Conservation (phyloP, 2,797 vertebrate genomes). For the Eulemur albifrons region DNA sequence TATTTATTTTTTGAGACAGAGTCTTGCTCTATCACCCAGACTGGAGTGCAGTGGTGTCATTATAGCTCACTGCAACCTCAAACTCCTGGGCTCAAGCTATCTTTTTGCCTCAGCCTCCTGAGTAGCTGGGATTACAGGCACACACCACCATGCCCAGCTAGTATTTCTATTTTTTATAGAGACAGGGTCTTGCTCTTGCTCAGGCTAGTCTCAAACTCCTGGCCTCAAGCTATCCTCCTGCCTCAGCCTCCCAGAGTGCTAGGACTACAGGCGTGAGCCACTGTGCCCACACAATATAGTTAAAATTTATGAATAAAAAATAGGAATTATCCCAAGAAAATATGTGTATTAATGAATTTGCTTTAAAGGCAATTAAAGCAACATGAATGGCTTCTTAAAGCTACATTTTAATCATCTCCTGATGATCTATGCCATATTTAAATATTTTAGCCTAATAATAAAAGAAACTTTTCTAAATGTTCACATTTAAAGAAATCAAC, state of each 20-base stretch:
- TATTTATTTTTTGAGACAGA: not conserved
- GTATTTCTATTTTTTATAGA: not conserved
- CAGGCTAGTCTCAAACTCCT: not conserved
- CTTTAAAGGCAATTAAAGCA: constrained; percentile 27
- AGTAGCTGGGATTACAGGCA: not conserved
- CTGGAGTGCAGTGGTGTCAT: not conserved
- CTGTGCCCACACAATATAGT: not conserved
- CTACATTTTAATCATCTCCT: constrained; percentile 39
- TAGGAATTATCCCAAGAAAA: not conserved
- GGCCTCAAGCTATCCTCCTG: not conserved
- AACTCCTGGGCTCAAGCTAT: not conserved
- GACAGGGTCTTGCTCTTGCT: not conserved
- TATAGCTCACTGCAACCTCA: not conserved
- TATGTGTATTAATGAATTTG: not conserved
- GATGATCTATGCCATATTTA: constrained; percentile 13
- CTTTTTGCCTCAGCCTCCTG: not conserved
- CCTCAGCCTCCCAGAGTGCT: no score
- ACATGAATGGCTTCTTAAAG: not conserved
- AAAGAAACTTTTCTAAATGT: constrained; percentile 38
- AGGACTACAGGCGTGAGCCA: no score
- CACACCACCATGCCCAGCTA: not conserved
- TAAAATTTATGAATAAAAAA: constrained; percentile 30
- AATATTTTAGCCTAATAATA: constrained; percentile 46
- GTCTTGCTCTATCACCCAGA: not conserved
- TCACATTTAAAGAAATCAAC: constrained; percentile 48